phyloP scores from a whole-genome alignment of 2,113 vertebrate genomes.

The Hydrolagus affinis region DNA sequence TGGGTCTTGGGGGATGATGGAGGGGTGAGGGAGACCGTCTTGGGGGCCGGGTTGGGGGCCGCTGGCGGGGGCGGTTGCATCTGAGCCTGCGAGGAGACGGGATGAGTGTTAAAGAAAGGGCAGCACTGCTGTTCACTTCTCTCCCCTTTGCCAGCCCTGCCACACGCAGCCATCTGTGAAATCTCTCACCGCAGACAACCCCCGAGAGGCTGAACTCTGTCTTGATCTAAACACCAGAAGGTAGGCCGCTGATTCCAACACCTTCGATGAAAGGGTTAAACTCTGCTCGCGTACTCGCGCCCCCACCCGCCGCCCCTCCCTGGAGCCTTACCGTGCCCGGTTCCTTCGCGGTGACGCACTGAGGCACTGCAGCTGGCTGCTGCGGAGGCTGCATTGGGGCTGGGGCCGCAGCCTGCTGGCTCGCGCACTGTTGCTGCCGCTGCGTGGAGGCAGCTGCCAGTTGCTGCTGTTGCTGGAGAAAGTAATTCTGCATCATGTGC shows the following conservation, averaged over 20 bases:
- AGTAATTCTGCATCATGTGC: slow-evolving; percentile 62
- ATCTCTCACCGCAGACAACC: too few relatives aligned
- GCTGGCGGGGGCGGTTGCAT: slow-evolving; percentile 7
- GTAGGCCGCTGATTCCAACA: too few relatives aligned
- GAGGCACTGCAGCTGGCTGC: neutral
- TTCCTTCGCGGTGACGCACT: neutral
- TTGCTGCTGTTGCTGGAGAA: slow-evolving; percentile 57
- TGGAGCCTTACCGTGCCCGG: slow-evolving; percentile 6
- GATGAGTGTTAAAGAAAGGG: neutral
- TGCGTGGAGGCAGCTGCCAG: slow-evolving; percentile 38
- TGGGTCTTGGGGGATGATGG: slow-evolving; percentile 88
- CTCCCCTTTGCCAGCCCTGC: neutral
- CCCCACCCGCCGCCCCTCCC: too few relatives aligned
- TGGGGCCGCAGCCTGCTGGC: slow-evolving; percentile 55
- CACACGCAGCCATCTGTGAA: too few relatives aligned
- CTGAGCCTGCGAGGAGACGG: slow-evolving; percentile 20
- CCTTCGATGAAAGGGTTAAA: neutral
- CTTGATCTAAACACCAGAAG: too few relatives aligned
- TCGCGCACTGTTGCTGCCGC: slow-evolving; percentile 42
- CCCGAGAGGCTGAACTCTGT: too few relatives aligned
- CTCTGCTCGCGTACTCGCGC: neutral
- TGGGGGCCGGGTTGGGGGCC: slow-evolving; percentile 44
- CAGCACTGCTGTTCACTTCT: neutral
- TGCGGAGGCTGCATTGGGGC: slow-evolving; percentile 38
- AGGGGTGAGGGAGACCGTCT: slow-evolving; percentile 83